Evolutionary conservation across 2,888 invertebrate genomes (phyloP).

Genomic region (Podabrus alpinus): DNA sequence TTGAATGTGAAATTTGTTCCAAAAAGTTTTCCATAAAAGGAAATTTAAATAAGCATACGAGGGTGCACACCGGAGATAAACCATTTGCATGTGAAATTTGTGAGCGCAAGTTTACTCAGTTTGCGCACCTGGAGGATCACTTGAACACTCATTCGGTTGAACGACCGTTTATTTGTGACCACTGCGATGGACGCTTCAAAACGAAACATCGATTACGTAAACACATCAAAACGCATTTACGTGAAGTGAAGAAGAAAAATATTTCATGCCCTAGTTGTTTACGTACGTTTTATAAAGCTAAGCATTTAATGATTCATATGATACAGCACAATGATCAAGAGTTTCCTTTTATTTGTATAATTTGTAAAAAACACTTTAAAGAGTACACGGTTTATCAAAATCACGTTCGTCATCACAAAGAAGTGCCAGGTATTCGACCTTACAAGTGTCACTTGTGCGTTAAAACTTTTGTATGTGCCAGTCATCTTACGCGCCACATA

Average conservation of each 20-base stretch:
- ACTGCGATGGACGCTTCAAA: slow-evolving; percentile 48
- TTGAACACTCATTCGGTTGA: slow-evolving; percentile 48
- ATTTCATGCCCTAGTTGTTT: slow-evolving; percentile 44
- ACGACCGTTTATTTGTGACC: slow-evolving; percentile 46
- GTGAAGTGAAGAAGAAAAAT: slow-evolving; percentile 37
- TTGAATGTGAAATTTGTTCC: slow-evolving; percentile 44
- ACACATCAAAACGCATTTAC: slow-evolving; percentile 45
- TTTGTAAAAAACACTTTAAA: slow-evolving; percentile 46
- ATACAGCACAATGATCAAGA: slow-evolving; percentile 41
- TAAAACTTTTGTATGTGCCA: slow-evolving; percentile 44
- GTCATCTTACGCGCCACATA: slow-evolving; percentile 47
- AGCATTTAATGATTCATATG: slow-evolving; percentile 44
- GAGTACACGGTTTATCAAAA: slow-evolving; percentile 41
- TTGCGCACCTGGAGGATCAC: slow-evolving; percentile 50
- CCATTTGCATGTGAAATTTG: slow-evolving; percentile 48
- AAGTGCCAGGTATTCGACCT: slow-evolving; percentile 39
- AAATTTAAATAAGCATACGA: slow-evolving; percentile 49
- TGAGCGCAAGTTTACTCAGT: slow-evolving; percentile 48
- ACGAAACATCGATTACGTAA: slow-evolving; percentile 47
- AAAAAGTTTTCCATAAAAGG: slow-evolving; percentile 51
- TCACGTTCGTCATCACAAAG: slow-evolving; percentile 38
- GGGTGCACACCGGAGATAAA: slow-evolving; percentile 45
- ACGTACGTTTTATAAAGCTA: slow-evolving; percentile 43
- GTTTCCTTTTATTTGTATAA: slow-evolving; percentile 43
- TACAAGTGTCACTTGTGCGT: slow-evolving; percentile 47